Evolutionary conservation across 2,113 vertebrate species (phyloP).

Genomic region (Pelmatolapia mariae): DNA sequence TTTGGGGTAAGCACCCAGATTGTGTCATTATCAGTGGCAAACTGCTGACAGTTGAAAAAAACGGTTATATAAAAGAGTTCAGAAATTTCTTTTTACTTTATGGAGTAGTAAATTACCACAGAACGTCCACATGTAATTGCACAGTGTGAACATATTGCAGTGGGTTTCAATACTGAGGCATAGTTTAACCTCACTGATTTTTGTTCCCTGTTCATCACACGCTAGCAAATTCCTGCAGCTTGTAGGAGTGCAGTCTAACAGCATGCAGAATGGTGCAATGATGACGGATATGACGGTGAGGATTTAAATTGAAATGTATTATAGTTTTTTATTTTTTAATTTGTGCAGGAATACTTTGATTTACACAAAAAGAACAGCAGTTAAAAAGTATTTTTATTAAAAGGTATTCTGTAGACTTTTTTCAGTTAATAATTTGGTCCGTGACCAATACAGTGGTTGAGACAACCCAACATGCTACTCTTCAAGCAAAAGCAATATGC

Average conservation of each 20-base stretch:
- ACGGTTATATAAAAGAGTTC: conserved; percentile 9
- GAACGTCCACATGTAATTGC: not conserved
- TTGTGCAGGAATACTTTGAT: not conserved
- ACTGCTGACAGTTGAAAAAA: conserved; percentile 25
- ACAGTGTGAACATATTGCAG: not conserved
- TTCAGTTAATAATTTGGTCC: not conserved
- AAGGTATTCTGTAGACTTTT: not conserved
- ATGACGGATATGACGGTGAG: not conserved
- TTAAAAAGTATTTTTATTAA: not conserved
- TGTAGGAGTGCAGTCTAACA: not conserved
- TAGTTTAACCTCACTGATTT: not conserved
- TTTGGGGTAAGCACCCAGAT: not conserved
- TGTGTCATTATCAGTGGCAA: not conserved
- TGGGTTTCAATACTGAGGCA: not conserved
- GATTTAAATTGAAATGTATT: not conserved
- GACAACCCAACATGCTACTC: not conserved
- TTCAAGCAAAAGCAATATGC: not conserved
- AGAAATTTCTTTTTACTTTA: not conserved
- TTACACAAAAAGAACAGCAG: not conserved
- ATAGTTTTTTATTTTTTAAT: not conserved
- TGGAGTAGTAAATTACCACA: conserved; percentile 14
- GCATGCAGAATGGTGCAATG: not conserved
- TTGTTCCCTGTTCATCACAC: not conserved
- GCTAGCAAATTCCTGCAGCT: not conserved
- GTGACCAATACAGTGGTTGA: not conserved